phyloP scores from a whole-genome alignment of 1,140 invertebrate genomes.

The Lordiphosa collinella region DNA sequence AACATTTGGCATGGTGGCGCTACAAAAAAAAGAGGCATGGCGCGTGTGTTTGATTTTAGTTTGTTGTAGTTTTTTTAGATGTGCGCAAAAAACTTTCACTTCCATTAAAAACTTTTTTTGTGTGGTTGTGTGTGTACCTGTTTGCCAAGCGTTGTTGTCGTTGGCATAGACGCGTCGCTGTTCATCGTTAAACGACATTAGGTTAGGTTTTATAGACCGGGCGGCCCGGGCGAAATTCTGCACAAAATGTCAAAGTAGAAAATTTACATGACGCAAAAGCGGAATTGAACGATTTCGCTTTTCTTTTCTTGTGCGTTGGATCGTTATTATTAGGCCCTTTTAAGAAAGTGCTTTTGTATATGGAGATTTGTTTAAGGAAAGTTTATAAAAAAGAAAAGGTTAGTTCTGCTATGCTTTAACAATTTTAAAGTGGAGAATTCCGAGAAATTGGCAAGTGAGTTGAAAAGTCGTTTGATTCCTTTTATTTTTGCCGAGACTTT shows the following conservation, averaged over 20 bases:
- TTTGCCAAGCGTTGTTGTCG: conserved; percentile 24
- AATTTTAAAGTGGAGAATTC: no score
- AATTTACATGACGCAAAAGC: conserved; percentile 47
- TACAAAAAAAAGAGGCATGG: conserved; percentile 25
- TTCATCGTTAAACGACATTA: conserved; percentile 70
- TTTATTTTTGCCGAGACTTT: no score
- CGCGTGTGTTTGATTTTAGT: conserved; percentile 45
- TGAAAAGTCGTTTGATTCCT: no score
- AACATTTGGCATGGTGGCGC: conserved; percentile 58
- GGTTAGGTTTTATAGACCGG: conserved; percentile 66
- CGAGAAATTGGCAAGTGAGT: no score
- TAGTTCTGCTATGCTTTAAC: no score
- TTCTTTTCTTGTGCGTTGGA: conserved; percentile 28
- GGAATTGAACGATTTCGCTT: conserved; percentile 60
- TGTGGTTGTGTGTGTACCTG: conserved; percentile 39
- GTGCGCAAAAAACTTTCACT: conserved; percentile 70
- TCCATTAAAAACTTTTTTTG: conserved; percentile 54
- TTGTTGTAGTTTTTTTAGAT: conserved; percentile 46
- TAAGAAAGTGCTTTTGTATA: conserved; percentile 11
- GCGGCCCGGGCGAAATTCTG: conserved; percentile 56
- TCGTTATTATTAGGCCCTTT: conserved; percentile 8
- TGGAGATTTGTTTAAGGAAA: conserved; percentile 1
- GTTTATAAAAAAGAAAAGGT: no score
- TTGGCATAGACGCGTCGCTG: conserved; percentile 10
- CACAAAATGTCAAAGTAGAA: conserved; percentile 66